These are phyloP conservation scores for Willisornis vidua DNA, from an alignment of 2,113 vertebrate species.

Conservation along the genomic window DNA sequence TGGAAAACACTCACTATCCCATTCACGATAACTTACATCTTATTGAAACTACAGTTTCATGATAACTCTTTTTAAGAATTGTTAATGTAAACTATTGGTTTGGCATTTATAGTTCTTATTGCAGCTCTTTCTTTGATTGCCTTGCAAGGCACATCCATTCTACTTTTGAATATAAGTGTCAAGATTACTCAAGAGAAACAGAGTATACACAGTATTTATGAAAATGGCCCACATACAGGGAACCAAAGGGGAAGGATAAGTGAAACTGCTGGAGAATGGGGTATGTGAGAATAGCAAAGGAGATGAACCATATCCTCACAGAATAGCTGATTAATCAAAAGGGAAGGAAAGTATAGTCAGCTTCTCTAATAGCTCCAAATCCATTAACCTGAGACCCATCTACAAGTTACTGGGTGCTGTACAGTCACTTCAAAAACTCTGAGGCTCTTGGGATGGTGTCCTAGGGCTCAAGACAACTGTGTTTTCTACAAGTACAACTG, in stretches of 20 bases:
- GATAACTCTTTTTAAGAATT: neutral
- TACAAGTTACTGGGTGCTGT: neutral
- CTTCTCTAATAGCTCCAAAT: neutral
- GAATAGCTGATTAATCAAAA: neutral
- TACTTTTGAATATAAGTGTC: neutral
- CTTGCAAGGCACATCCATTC: neutral
- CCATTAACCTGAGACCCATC: neutral
- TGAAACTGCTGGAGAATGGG: neutral
- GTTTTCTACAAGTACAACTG: neutral
- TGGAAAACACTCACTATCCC: neutral
- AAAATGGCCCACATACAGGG: neutral
- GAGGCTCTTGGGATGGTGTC: neutral
- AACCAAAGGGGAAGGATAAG: neutral
- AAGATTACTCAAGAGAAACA: neutral
- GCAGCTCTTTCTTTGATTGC: neutral
- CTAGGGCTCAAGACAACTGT: neutral
- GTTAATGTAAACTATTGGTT: neutral
- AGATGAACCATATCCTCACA: neutral
- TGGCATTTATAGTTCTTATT: neutral
- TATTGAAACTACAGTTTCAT: neutral
- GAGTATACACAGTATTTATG: neutral
- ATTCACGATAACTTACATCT: neutral
- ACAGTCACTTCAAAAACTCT: neutral
- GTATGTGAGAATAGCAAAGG: neutral
- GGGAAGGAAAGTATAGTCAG: neutral